phyloP scores from a whole-genome alignment of 2,113 vertebrate genomes.

The pig (Sus scrofa) region T2T-Sscrofa CM000828.6:33148501-33149000 shows the following conservation, averaged over 20 bases:
- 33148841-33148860: constrained; percentile 89
- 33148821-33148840: constrained; percentile 91
- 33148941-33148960: constrained; percentile 86
- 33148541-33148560: constrained; percentile 52
- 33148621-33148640: not conserved
- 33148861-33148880: constrained; percentile 85
- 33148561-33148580: not conserved
- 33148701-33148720: not conserved
- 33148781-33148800: constrained; percentile 88
- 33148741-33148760: constrained; percentile 89
- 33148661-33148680: not conserved
- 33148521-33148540: not conserved
- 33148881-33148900: constrained; percentile 80
- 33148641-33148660: not conserved
- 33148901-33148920: constrained; percentile 89
- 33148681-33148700: not conserved
- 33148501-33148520: not conserved
- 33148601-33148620: constrained; percentile 6
- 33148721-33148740: not conserved
- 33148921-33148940: constrained; percentile 95
- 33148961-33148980: constrained; percentile 78
- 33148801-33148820: constrained; percentile 89
- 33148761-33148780: constrained; percentile 93
- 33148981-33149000: constrained; percentile 83
- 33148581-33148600: not conserved